A percentile compares a stretch with the other conserved stretches of the same genome.
Evolutionary conservation across 2,113 vertebrate genomes (phyloP).

Genomic region (Microtus ochrogaster): DNA sequence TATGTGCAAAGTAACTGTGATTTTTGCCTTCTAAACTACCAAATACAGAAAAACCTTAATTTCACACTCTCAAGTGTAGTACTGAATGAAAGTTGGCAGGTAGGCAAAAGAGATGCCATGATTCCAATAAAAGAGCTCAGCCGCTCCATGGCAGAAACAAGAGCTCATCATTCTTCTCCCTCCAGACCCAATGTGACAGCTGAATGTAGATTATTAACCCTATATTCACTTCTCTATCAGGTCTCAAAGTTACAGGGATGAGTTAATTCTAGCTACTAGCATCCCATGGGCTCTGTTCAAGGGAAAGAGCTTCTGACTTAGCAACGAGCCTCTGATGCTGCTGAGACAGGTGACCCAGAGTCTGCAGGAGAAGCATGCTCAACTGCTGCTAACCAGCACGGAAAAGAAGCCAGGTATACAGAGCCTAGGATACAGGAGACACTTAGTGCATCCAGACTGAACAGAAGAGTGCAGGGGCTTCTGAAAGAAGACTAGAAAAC

Average conservation of each 20-base stretch:
- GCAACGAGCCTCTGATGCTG: neutral
- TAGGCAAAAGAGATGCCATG: neutral
- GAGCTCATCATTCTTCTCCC: neutral
- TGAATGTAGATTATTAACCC: neutral
- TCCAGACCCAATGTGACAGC: neutral
- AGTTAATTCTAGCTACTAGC: neutral
- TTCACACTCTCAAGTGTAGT: neutral
- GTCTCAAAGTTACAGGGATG: neutral
- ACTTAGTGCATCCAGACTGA: neutral
- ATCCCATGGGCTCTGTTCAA: neutral
- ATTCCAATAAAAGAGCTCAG: neutral
- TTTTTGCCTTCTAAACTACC: constrained; percentile 6
- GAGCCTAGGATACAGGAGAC: neutral
- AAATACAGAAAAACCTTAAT: neutral
- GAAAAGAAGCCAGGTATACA: neutral
- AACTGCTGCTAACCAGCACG: neutral
- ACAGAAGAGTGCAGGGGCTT: neutral
- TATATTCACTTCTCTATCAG: neutral
- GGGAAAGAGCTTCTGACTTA: neutral
- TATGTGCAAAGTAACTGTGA: neutral
- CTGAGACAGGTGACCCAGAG: neutral
- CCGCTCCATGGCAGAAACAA: neutral
- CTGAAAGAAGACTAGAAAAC: neutral
- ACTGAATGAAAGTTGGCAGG: neutral
- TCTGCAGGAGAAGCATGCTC: neutral